These are phyloP conservation scores for Acanthochromis polyacanthus DNA, from an alignment of 2,113 vertebrate species.

Conservation along the genomic window DNA sequence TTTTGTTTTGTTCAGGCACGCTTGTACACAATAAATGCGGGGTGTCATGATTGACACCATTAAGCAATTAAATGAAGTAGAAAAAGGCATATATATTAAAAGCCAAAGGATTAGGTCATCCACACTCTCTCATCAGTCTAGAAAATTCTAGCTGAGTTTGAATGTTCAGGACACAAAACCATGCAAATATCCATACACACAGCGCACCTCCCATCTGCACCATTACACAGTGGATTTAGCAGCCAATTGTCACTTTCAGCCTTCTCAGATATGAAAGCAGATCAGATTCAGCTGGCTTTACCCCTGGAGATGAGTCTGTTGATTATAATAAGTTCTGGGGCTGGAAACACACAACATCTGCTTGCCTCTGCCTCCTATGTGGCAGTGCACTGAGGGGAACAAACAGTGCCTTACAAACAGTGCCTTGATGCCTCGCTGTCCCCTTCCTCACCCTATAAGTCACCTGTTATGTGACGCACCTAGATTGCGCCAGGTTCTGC, in stretches of 20 bases:
- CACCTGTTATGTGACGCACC: conserved; percentile 48
- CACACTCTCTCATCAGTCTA: neutral
- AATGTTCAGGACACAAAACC: conserved; percentile 33
- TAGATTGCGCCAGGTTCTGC: conserved; percentile 33
- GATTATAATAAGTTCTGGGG: conserved; percentile 69
- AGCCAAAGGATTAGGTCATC: conserved; percentile 48
- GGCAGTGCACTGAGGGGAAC: conserved; percentile 50
- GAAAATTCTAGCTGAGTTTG: conserved; percentile 19
- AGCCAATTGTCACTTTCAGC: conserved; percentile 63
- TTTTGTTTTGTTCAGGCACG: conserved; percentile 59
- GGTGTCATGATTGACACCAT: conserved; percentile 48
- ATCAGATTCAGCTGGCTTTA: conserved; percentile 64
- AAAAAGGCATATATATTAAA: conserved; percentile 49
- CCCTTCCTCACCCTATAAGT: conserved; percentile 29
- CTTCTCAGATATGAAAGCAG: conserved; percentile 59
- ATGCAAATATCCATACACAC: conserved; percentile 16
- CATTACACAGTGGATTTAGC: conserved; percentile 73
- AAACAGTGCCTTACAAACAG: conserved; percentile 47
- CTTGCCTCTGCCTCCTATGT: conserved; percentile 47
- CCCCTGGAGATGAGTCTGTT: conserved; percentile 67
- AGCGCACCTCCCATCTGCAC: conserved; percentile 54
- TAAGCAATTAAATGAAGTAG: conserved; percentile 55
- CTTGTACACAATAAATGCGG: conserved; percentile 34
- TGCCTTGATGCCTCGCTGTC: conserved; percentile 20
- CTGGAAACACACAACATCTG: conserved; percentile 69